Conservation (phyloP, 2,113 vertebrate species). For the Chunga burmeisteri region DNA sequence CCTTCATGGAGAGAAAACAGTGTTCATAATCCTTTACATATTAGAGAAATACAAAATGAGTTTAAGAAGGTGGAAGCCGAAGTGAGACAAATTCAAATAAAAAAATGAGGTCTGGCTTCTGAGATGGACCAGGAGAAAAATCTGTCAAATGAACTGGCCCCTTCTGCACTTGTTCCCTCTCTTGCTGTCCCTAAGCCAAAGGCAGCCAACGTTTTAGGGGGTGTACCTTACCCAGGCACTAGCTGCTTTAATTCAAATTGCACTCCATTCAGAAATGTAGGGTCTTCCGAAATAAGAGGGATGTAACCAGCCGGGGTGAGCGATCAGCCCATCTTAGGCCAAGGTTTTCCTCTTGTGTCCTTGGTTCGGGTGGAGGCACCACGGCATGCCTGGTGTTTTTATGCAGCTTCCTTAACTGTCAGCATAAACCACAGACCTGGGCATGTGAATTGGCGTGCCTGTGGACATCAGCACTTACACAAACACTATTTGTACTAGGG, state of each 20-base stretch:
- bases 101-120: background rate
- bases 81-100: background rate
- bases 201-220: background rate
- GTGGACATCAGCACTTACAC: background rate
- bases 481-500: background rate
- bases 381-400: background rate
- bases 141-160: background rate
- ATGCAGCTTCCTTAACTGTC: rapidly evolving
- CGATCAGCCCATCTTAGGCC: background rate
- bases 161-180: background rate
- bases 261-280: background rate
- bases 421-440: background rate
- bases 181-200: background rate
- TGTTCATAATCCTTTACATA: background rate
- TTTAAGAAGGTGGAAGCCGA: background rate
- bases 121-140: background rate
- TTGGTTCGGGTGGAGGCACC: background rate
- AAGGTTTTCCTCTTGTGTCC: background rate
- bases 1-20: background rate
- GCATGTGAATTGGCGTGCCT: background rate
- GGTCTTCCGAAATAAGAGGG: background rate
- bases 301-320: background rate
- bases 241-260: background rate
- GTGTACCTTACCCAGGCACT: background rate
- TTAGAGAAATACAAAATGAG: background rate